Base-by-base conservation (phyloP, 2,888 invertebrate genomes). In the Acleris holmiana region DNA sequence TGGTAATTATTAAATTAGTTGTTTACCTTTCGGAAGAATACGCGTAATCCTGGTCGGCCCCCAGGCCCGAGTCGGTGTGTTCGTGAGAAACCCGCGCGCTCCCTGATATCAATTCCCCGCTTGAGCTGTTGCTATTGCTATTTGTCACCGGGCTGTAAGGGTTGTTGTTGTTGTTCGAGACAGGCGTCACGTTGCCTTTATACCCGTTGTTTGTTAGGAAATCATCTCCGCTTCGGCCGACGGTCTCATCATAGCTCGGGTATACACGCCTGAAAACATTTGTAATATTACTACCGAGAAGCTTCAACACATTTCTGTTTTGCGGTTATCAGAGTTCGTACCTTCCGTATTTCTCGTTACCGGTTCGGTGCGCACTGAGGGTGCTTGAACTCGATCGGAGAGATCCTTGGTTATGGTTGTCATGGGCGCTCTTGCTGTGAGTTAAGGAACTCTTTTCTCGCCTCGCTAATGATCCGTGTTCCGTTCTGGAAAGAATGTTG, bases 51-150 rank as follows among this genome's bases (percentile, higher is more conserved):
- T 96, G 96, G 84, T 96, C 96, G 18, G 95, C 95, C 51, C 96
- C 96, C 5, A 96, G 87, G 0, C 96, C 96, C 0, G 96, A 96
- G 83, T 96, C 96, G 0, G 96, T 96, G 76, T 96, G 96, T 75
- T 96, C 96, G 72, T 96, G 96, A 25, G 95, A 95, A 41, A 95
- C 94, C 69, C 95, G 83, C 17, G 93, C 86, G 69, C 92, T 93
- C 46, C 91, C 91, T 15, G 89, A 84, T 67, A 93, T 93, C 62
- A 93, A 82, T 71, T 93, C 93, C 15, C 93, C 93, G 65, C 93
- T 93, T 44, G 93, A 93, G 69, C 93, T 93, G 74, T 93, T 93
- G 71, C 93, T 93, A 76, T 91, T 93, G 76, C 92, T 91, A 69
- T 92, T 92, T 21, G 91, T 91, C 57, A 91, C 91, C 4, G 91